These are phyloP conservation scores for Drosophila sordidapex DNA, from an alignment of 2,888 invertebrate species.

Conservation along the genomic window DNA sequence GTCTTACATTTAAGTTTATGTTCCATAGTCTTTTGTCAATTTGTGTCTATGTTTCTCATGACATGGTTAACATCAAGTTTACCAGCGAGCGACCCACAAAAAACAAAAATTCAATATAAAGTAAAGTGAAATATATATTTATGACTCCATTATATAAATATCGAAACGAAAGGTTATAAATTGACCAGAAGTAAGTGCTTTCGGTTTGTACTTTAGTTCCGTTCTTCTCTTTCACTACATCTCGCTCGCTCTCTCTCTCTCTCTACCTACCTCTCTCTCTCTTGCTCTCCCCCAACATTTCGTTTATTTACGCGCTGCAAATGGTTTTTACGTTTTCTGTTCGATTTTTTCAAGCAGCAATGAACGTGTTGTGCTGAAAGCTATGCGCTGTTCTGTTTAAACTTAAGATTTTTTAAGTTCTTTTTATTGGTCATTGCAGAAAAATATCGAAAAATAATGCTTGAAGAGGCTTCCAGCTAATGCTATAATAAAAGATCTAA, in stretches of 20 bases:
- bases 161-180: slow-evolving; percentile 46
- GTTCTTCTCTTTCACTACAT: slow-evolving; percentile 41
- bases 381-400: slow-evolving; percentile 71
- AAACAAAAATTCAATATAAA: slow-evolving; percentile 26
- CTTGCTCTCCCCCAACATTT: slow-evolving; percentile 10
- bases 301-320: slow-evolving; percentile 53
- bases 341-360: slow-evolving; percentile 39
- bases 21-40: slow-evolving; percentile 46
- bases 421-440: slow-evolving; percentile 67
- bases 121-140: slow-evolving; percentile 48
- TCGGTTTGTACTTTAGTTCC: slow-evolving; percentile 70
- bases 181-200: slow-evolving; percentile 67
- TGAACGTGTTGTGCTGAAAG: slow-evolving; percentile 67
- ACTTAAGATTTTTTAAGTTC: slow-evolving; percentile 57
- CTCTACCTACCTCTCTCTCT: not conserved
- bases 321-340: slow-evolving; percentile 59
- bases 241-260: slow-evolving; percentile 13
- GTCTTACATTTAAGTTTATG: slow-evolving; percentile 33
- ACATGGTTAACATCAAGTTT: slow-evolving; percentile 20
- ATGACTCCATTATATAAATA: slow-evolving; percentile 48
- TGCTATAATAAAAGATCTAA: slow-evolving; percentile 57
- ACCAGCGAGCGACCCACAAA: slow-evolving; percentile 34
- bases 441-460: slow-evolving; percentile 59
- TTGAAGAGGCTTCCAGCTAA: slow-evolving; percentile 45
- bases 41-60: slow-evolving; percentile 57